These are phyloP conservation scores for Hylyphantes graminicola DNA, from an alignment of 1,140 invertebrate species.

Conservation along the genomic window DNA sequence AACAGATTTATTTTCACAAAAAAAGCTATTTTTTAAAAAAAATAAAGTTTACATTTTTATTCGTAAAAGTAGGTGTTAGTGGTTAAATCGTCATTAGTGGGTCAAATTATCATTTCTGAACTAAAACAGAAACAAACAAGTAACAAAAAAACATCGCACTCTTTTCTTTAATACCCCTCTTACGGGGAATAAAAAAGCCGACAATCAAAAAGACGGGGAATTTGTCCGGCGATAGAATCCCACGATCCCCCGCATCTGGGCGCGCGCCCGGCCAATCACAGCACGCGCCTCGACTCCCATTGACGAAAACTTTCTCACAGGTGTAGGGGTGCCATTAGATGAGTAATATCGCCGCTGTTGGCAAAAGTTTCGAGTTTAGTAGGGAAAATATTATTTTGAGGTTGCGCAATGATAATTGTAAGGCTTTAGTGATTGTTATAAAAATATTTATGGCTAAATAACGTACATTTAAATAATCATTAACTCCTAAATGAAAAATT, in stretches of 20 bases:
- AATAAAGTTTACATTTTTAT: no score
- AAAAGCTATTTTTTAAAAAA: no score
- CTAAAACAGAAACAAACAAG: no score
- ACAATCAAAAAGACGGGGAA: conserved; percentile 11
- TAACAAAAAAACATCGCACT: no score
- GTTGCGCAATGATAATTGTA: background rate
- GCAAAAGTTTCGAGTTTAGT: background rate
- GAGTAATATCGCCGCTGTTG: background rate
- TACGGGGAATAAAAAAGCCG: background rate
- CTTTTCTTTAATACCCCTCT: no score
- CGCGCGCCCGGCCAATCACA: conserved; percentile 41
- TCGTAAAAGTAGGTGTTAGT: no score
- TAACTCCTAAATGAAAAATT: background rate
- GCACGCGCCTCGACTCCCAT: conserved; percentile 43
- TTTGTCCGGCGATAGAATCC: conserved; percentile 14
- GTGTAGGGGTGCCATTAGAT: background rate
- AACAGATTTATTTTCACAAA: no score
- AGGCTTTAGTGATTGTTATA: background rate
- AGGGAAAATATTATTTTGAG: background rate
- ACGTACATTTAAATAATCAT: background rate
- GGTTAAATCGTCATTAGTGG: no score
- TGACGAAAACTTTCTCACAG: conserved; percentile 49
- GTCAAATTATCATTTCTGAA: no score
- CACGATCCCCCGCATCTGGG: conserved; percentile 53
- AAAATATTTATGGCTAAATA: background rate